Evolutionary conservation across 2,113 vertebrate genomes (phyloP).

Genomic region (Phaethornis superciliosus): DNA sequence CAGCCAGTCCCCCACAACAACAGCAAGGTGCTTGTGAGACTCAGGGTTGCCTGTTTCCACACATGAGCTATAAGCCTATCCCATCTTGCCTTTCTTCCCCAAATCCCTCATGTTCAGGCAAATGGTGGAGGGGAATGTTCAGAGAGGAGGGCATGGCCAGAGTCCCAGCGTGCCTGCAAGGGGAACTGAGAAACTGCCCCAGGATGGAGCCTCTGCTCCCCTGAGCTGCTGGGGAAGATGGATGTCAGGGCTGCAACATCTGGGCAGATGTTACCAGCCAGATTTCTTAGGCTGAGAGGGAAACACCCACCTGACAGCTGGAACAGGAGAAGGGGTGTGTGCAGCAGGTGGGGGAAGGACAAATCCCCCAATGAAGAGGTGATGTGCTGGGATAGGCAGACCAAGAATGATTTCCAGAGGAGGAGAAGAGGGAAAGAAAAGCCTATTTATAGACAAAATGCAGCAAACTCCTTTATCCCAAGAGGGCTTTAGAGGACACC

Average conservation of each 20-base stretch:
- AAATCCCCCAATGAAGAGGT: background rate
- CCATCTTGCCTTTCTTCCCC: background rate
- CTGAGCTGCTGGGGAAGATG: background rate
- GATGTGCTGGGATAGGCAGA: background rate
- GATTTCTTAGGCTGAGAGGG: conserved; percentile 74
- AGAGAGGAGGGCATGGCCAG: background rate
- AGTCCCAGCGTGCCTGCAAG: background rate
- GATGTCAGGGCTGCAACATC: conserved; percentile 32
- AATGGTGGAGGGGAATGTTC: background rate
- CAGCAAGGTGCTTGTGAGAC: background rate
- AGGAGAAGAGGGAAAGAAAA: background rate
- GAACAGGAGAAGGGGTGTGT: background rate
- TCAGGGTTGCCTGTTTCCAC: rapidly evolving
- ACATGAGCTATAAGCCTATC: background rate
- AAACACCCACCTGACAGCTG: conserved; percentile 59
- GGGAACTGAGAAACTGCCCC: background rate
- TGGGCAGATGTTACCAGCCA: conserved; percentile 74
- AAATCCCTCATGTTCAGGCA: rapidly evolving
- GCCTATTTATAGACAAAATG: background rate
- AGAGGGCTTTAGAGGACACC: background rate
- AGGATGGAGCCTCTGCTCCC: rapidly evolving
- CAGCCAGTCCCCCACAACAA: rapidly evolving
- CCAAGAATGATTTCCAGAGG: background rate
- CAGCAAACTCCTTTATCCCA: background rate
- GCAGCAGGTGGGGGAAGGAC: background rate